A percentile compares a stretch with the other conserved stretches of the same genome.
Evolutionary conservation across 37 sponge, comb jelly and placozoan species (phyloP).

Genomic region (Haliclona indistincta): DNA sequence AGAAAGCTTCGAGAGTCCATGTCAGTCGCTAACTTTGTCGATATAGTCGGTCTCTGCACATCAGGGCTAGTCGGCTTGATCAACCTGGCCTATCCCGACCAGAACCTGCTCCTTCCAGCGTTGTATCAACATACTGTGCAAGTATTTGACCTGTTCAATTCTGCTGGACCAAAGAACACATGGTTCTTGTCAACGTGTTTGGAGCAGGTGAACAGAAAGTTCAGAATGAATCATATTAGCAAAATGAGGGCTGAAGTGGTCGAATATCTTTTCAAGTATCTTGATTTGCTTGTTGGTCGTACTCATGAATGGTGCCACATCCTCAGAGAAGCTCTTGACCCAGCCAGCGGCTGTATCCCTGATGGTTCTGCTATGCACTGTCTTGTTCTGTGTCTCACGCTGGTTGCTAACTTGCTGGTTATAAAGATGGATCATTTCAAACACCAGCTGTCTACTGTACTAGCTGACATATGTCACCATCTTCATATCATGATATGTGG

Average conservation of each 20-base stretch:
- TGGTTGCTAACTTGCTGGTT: conserved; percentile 49
- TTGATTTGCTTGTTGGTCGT: conserved; percentile 33
- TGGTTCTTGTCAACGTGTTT: conserved; percentile 29
- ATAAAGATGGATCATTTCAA: too few species aligned
- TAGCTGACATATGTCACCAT: too few species aligned
- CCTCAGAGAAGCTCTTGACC: conserved; percentile 35
- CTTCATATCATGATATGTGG: too few species aligned
- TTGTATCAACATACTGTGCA: conserved; percentile 31
- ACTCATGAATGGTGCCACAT: conserved; percentile 16
- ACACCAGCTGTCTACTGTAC: too few species aligned
- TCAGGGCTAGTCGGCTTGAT: conserved; percentile 39
- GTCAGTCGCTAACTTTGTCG: conserved; percentile 26
- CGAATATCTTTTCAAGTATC: conserved; percentile 3
- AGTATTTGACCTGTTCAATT: conserved; percentile 51
- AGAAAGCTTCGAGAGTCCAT: neutral
- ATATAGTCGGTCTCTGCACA: conserved; percentile 27
- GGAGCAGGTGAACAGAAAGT: neutral
- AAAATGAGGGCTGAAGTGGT: neutral
- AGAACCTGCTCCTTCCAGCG: neutral
- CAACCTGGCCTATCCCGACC: conserved; percentile 2
- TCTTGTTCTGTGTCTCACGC: conserved; percentile 29
- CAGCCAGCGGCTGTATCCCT: neutral
- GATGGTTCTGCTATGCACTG: conserved; percentile 31
- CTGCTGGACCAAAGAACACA: neutral
- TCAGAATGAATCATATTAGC: neutral